Evolutionary conservation across 1,140 invertebrate species (phyloP).

Genomic region (Drosophila takahashii): DNA sequence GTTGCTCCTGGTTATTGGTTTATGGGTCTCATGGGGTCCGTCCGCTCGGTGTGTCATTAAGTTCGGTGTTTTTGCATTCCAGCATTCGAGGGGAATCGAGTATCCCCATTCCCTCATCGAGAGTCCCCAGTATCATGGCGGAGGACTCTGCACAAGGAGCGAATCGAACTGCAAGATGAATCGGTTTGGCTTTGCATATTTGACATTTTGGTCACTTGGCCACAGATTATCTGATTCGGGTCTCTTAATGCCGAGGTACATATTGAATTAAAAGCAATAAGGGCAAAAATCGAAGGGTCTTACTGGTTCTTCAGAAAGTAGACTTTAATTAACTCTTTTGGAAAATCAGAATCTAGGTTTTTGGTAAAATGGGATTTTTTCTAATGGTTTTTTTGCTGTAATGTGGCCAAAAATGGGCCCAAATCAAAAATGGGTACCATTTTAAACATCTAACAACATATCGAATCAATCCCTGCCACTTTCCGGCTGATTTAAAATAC

Average conservation of each 20-base stretch:
- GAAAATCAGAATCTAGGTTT: no score
- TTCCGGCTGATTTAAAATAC: no score
- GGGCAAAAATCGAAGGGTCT: neutral
- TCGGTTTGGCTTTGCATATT: conserved; percentile 15
- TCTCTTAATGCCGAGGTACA: neutral
- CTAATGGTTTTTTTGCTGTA: no score
- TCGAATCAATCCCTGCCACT: no score
- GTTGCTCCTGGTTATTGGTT: conserved; percentile 76
- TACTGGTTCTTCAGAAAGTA: neutral
- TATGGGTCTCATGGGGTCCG: conserved; percentile 54
- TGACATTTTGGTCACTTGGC: conserved; percentile 5
- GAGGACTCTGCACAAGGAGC: neutral
- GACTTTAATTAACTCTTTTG: no score
- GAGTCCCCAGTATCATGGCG: neutral
- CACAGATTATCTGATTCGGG: neutral
- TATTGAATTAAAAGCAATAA: neutral
- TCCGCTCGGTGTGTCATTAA: conserved; percentile 65
- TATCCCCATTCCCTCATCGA: neutral
- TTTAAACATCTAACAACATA: no score
- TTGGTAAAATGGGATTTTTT: no score
- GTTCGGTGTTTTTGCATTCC: conserved; percentile 46
- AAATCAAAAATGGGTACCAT: no score
- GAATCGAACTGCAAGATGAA: conserved; percentile 13
- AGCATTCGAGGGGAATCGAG: conserved; percentile 7
- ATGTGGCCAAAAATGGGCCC: no score